phyloP scores from a whole-genome alignment of 2,113 vertebrate genomes.

The Glaucomys volans region DNA sequence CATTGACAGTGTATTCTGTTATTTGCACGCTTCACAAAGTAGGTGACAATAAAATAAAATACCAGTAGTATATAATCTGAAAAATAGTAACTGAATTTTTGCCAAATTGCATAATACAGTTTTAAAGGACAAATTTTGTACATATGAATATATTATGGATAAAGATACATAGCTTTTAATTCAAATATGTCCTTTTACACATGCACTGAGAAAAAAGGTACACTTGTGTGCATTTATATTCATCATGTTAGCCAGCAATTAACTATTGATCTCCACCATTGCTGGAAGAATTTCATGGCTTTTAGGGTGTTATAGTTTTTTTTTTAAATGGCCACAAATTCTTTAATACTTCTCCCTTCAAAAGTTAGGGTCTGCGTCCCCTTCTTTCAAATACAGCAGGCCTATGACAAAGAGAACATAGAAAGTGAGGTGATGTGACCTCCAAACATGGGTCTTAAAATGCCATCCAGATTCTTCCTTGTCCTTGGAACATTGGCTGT shows the following conservation, averaged over 20 bases:
- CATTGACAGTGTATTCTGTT: neutral
- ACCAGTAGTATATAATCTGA: neutral
- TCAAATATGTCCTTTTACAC: neutral
- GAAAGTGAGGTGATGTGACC: neutral
- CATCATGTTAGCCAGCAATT: neutral
- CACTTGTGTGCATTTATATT: neutral
- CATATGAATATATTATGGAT: neutral
- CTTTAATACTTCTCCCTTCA: neutral
- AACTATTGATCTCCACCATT: neutral
- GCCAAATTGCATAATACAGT: neutral
- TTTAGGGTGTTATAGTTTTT: neutral
- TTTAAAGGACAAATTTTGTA: conserved; percentile 29
- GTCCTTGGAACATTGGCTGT: neutral
- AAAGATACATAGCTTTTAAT: neutral
- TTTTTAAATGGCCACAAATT: neutral
- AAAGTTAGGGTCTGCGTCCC: neutral
- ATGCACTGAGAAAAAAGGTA: neutral
- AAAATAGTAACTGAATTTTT: conserved; percentile 5
- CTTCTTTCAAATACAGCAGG: neutral
- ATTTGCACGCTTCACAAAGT: neutral
- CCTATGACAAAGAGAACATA: neutral
- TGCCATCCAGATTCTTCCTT: neutral
- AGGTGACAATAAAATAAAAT: neutral
- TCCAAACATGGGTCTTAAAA: neutral
- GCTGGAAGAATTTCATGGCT: neutral